Percentiles rank a stretch among this genome's conserved stretches.
These are phyloP conservation scores for human DNA, from an alignment of 2,113 vertebrate species.

Conservation along the genomic window DNA sequence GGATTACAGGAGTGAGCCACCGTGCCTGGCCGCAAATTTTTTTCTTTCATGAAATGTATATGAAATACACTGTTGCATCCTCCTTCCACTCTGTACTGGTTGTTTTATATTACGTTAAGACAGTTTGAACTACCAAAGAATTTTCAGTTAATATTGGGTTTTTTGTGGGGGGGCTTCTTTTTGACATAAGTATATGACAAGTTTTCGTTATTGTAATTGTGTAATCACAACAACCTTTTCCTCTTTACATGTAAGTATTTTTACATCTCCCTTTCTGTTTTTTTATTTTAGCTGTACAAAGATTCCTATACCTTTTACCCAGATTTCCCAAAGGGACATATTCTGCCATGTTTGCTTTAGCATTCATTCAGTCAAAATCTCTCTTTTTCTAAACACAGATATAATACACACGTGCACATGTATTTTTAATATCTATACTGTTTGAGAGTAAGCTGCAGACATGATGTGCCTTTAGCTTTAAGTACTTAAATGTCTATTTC, in stretches of 20 bases:
- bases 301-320: neutral
- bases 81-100: neutral
- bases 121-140: neutral
- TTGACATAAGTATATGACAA: neutral
- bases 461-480: neutral
- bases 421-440: neutral
- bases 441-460: neutral
- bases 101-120: slow-evolving; percentile 20
- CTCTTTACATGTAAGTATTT: neutral
- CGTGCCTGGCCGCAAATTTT: neutral
- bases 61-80: neutral
- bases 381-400: neutral
- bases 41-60: neutral
- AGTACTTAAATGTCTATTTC: neutral
- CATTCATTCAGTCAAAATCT: neutral
- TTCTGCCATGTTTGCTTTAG: neutral
- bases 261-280: neutral
- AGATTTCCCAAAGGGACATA: neutral
- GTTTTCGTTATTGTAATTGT: neutral
- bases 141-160: neutral
- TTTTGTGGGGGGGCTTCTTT: neutral
- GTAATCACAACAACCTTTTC: neutral
- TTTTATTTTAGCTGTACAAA: neutral
- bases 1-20: too few relatives aligned
- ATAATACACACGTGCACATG: neutral